Conservation (phyloP, 23 tunicate genomes). For the Halocynthia aurantium region DNA sequence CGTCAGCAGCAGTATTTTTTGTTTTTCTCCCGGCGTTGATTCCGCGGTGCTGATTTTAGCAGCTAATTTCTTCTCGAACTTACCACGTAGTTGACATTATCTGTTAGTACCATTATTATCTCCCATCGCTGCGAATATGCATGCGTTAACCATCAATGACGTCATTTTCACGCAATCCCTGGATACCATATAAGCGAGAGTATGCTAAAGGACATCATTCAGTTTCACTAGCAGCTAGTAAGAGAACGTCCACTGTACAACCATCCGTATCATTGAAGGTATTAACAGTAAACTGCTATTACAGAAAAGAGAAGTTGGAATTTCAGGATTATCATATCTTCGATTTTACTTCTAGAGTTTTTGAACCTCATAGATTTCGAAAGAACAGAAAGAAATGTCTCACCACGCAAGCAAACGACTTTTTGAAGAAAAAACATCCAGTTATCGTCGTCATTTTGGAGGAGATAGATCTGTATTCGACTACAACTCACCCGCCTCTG, state of each 20-base stretch:
- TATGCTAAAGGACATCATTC: conserved; percentile 1
- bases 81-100: neutral
- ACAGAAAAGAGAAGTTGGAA: neutral
- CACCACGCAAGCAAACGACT: conserved; percentile 31
- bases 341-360: neutral
- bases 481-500: conserved; percentile 36
- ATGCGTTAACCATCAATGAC: neutral
- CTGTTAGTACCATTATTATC: conserved; percentile 5
- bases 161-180: neutral
- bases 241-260: neutral
- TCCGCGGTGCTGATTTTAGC: too few species aligned
- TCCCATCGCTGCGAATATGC: neutral
- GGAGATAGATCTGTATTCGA: conserved; percentile 46
- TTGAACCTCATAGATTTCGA: neutral
- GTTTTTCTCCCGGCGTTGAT: too few species aligned
- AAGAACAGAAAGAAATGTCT: conserved; percentile 5
- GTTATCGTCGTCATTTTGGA: conserved; percentile 91
- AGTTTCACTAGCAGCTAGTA: neutral
- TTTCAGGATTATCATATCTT: neutral
- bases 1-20: too few species aligned
- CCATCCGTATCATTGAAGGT: neutral
- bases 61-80: too few species aligned
- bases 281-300: neutral
- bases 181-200: neutral
- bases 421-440: conserved; percentile 77